phyloP scores from a whole-genome alignment of 2,888 invertebrate species.

The Azorinus chamasolen region DNA sequence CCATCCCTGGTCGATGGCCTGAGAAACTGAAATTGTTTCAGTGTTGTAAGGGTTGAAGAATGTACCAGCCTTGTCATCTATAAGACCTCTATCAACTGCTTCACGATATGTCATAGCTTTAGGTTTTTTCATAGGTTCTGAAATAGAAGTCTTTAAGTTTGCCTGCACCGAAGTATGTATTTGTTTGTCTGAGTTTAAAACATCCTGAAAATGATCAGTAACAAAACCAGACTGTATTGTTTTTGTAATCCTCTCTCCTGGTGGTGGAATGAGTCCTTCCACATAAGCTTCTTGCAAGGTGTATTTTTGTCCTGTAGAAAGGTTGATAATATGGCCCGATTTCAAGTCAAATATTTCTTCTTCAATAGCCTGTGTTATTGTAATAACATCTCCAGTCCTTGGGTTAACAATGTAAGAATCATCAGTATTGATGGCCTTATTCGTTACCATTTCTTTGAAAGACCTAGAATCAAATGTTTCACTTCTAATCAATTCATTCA shows the following conservation, averaged over 20 bases:
- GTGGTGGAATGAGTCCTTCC: conserved; percentile 82
- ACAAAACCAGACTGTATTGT: conserved; percentile 59
- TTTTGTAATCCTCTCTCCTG: conserved; percentile 58
- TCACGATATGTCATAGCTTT: conserved; percentile 89
- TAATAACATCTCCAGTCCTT: conserved; percentile 91
- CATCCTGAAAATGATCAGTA: conserved; percentile 55
- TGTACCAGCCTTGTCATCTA: conserved; percentile 90
- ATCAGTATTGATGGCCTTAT: conserved; percentile 87
- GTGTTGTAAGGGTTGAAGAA: conserved; percentile 88
- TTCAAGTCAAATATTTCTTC: conserved; percentile 95
- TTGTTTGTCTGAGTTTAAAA: conserved; percentile 45
- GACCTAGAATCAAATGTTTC: conserved; percentile 58
- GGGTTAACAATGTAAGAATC: conserved; percentile 81
- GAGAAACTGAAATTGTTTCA: conserved; percentile 84
- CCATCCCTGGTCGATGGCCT: conserved; percentile 90
- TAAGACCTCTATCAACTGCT: conserved; percentile 87
- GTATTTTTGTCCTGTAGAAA: conserved; percentile 90
- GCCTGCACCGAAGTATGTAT: conserved; percentile 60
- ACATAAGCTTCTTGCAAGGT: conserved; percentile 92
- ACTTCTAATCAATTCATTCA: conserved; percentile 45
- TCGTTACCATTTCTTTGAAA: conserved; percentile 87
- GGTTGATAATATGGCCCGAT: conserved; percentile 89
- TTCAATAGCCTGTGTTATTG: conserved; percentile 96
- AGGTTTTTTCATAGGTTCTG: conserved; percentile 50
- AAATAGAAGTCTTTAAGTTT: conserved; percentile 53